phyloP scores from a whole-genome alignment of 2,888 invertebrate genomes.

The Hyposoter dolosus region DNA sequence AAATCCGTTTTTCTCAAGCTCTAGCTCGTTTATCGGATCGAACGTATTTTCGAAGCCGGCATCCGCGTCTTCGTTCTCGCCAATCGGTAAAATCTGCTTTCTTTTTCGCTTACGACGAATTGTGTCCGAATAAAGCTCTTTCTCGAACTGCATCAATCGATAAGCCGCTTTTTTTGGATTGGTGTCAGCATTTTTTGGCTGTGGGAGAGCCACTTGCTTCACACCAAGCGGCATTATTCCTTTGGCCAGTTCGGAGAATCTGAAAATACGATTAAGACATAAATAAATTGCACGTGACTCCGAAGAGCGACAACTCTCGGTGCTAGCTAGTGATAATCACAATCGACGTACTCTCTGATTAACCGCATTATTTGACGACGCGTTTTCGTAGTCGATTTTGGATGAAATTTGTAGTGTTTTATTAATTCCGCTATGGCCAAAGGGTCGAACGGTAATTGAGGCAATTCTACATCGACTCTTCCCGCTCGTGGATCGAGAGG shows the following conservation, averaged over 20 bases:
- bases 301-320: background rate
- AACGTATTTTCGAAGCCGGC: constrained; percentile 44
- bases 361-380: constrained; percentile 87
- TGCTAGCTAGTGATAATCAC: background rate
- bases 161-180: constrained; percentile 81
- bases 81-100: constrained; percentile 56
- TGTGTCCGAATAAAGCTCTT: constrained; percentile 83
- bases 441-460: constrained; percentile 89
- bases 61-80: constrained; percentile 44
- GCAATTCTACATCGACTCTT: constrained; percentile 90
- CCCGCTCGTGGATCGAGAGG: constrained; percentile 92
- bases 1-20: constrained; percentile 41
- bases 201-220: constrained; percentile 85
- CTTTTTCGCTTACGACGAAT: constrained; percentile 73
- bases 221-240: constrained; percentile 90
- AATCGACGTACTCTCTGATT: constrained; percentile 85
- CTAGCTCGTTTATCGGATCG: constrained; percentile 33
- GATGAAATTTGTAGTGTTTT: constrained; percentile 85
- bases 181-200: constrained; percentile 78
- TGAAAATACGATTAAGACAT: constrained; percentile 75
- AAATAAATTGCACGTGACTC: background rate
- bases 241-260: constrained; percentile 87
- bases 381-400: constrained; percentile 86
- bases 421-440: constrained; percentile 86
- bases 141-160: constrained; percentile 86